Conservation (phyloP, 2,888 invertebrate genomes). For the Pandemis cinnamomeana region DNA sequence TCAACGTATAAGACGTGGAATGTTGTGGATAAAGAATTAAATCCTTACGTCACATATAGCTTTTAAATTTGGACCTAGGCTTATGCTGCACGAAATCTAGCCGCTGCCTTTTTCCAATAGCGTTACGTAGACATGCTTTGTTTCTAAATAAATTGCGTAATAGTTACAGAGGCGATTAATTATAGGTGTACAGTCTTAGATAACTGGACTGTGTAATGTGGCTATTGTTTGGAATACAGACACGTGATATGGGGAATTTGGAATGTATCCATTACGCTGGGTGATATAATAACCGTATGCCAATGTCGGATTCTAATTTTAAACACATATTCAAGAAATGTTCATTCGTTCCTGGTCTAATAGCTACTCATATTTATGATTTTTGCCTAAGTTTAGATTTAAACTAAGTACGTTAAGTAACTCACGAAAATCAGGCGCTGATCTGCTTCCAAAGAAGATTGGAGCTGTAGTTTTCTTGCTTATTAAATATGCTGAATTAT, state of each 20-base stretch:
- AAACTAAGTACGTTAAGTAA: no score
- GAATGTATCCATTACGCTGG: slow-evolving; percentile 8
- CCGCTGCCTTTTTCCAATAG: slow-evolving; percentile 33
- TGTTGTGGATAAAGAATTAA: not conserved
- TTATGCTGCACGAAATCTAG: slow-evolving; percentile 1
- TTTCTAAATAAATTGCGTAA: slow-evolving; percentile 45
- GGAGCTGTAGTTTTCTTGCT: no score
- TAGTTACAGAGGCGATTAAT: slow-evolving; percentile 57
- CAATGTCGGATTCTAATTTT: not conserved
- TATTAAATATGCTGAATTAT: no score
- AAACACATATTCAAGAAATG: no score
- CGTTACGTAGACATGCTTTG: slow-evolving; percentile 46
- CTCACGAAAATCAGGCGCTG: no score
- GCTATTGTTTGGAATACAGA: slow-evolving; percentile 52
- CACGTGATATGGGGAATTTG: slow-evolving; percentile 19
- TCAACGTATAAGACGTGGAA: no score
- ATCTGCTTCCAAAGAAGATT: no score
- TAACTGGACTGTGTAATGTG: slow-evolving; percentile 58
- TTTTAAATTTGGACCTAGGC: slow-evolving; percentile 8
- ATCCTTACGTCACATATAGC: not conserved
- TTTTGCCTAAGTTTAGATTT: no score
- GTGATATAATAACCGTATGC: not conserved
- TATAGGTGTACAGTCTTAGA: slow-evolving; percentile 53
- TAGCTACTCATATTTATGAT: no score
- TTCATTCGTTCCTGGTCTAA: no score